Conservation (phyloP, 2,888 invertebrate genomes). For the Hartigia nigra region DNA sequence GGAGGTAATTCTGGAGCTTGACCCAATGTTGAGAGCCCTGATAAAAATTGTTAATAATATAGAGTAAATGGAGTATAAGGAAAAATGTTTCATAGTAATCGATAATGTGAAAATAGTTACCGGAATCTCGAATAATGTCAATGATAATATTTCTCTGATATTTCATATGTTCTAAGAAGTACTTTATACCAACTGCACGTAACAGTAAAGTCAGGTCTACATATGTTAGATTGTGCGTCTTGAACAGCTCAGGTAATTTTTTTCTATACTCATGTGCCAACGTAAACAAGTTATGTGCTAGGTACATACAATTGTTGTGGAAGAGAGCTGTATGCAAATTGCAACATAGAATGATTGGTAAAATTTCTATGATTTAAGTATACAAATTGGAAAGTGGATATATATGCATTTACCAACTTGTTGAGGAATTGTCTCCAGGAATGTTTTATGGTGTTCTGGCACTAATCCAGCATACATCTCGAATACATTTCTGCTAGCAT, state of each 20-base stretch:
- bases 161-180: conserved; percentile 79
- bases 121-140: conserved; percentile 81
- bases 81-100: neutral
- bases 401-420: conserved; percentile 75
- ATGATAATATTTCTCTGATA: conserved; percentile 81
- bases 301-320: conserved; percentile 92
- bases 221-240: conserved; percentile 73
- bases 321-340: conserved; percentile 74
- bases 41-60: conserved; percentile 43
- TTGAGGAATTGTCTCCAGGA: conserved; percentile 86
- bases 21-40: conserved; percentile 66
- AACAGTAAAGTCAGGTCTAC: conserved; percentile 76
- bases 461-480: conserved; percentile 82
- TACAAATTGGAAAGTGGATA: neutral
- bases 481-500: conserved; percentile 78
- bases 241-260: conserved; percentile 70
- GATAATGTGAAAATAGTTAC: conserved; percentile 62
- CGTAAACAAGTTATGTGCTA: conserved; percentile 79
- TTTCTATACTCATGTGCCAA: conserved; percentile 76
- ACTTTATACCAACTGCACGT: conserved; percentile 75
- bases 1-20: conserved; percentile 71
- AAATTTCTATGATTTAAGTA: conserved; percentile 1
- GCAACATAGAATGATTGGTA: conserved; percentile 11
- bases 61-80: conserved; percentile 43
- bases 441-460: conserved; percentile 82